Percentiles rank a stretch among this genome's conserved stretches.
Conservation (phyloP, 2,888 invertebrate genomes). For the Cantharis lateralis region DNA sequence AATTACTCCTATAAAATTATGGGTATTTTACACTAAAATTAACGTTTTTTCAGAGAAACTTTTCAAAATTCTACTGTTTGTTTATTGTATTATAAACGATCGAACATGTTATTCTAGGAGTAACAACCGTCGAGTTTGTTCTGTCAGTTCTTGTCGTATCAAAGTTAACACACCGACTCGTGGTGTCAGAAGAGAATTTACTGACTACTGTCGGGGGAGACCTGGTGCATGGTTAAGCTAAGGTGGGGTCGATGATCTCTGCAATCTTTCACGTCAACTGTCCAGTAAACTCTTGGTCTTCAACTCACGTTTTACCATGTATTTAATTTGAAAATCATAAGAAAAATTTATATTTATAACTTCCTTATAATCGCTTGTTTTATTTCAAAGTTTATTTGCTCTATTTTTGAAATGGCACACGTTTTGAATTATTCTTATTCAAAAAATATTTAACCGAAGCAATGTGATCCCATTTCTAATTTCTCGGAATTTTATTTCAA, state of each 20-base stretch:
- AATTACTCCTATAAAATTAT: neutral
- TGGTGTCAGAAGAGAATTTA: constrained; percentile 28
- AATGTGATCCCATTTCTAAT: neutral
- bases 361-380: neutral
- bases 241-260: constrained; percentile 42
- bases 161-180: constrained; percentile 23
- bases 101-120: neutral
- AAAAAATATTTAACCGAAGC: neutral
- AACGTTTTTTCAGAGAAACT: neutral
- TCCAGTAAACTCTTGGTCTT: constrained; percentile 34
- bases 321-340: constrained; percentile 13
- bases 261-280: constrained; percentile 41
- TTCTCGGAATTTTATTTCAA: neutral
- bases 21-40: neutral
- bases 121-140: neutral
- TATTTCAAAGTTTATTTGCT: neutral
- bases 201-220: constrained; percentile 23
- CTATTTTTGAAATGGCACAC: neutral
- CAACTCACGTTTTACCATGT: constrained; percentile 23
- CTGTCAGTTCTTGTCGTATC: constrained; percentile 25
- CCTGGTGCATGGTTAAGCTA: constrained; percentile 36
- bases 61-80: neutral
- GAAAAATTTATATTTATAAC: constrained; percentile 17
- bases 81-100: neutral
- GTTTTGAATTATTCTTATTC: neutral